Conservation (phyloP, 2,888 invertebrate species). For the Zygothrica quintamaculata region DNA sequence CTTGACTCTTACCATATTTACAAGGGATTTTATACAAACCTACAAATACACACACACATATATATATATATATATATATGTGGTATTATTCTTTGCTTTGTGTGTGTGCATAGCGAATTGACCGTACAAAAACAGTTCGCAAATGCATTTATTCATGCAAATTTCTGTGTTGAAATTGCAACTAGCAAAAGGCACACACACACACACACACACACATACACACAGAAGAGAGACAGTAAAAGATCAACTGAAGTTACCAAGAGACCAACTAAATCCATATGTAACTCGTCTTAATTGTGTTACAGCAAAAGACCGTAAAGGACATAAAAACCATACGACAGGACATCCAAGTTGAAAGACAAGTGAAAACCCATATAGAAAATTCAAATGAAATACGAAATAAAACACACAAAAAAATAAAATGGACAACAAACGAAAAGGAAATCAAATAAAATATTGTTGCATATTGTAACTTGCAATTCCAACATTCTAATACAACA, state of each 20-base stretch:
- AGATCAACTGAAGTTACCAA: constrained; percentile 25
- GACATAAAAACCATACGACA: too few species aligned
- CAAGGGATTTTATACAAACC: constrained; percentile 35
- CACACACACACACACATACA: too few species aligned
- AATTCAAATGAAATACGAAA: constrained; percentile 9
- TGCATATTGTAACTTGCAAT: background rate
- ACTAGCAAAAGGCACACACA: constrained; percentile 25
- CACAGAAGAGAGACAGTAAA: constrained; percentile 23
- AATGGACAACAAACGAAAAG: too few species aligned
- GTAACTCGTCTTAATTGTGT: constrained; percentile 43
- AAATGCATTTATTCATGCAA: constrained; percentile 69
- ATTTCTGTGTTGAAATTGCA: constrained; percentile 36
- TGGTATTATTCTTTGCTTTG: too few species aligned
- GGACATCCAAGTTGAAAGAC: constrained; percentile 30
- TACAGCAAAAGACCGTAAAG: background rate
- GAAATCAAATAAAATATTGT: too few species aligned
- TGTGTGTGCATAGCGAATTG: constrained; percentile 22
- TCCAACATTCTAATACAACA: background rate
- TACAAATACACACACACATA: constrained; percentile 25
- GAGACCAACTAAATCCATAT: constrained; percentile 21
- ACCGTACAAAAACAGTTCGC: constrained; percentile 46
- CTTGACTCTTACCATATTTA: constrained; percentile 58
- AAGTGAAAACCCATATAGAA: constrained; percentile 3
- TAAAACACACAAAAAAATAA: background rate
- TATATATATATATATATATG: constrained; percentile 4